A percentile compares a stretch with the other conserved stretches of the same genome.
phyloP scores from a whole-genome alignment of 2,113 vertebrate species.

The Cyprinodon variegatus region DNA sequence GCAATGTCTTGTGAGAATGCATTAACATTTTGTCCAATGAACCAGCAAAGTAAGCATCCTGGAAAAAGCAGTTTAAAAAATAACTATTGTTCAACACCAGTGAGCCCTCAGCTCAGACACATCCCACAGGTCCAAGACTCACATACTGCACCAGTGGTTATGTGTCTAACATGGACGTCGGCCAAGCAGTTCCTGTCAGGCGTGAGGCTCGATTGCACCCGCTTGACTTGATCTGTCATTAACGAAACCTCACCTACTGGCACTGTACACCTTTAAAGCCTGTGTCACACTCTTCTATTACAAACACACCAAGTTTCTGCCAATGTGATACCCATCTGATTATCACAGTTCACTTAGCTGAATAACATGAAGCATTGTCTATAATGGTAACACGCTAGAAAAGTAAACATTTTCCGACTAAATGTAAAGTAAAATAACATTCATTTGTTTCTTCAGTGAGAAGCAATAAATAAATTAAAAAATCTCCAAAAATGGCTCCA shows the following conservation, averaged over 20 bases:
- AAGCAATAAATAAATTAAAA: conserved; percentile 4
- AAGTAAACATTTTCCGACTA: neutral
- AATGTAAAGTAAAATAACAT: no score
- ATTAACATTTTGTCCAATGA: neutral
- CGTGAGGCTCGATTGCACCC: conserved; percentile 21
- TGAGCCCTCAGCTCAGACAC: conserved; percentile 4
- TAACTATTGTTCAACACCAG: conserved; percentile 1
- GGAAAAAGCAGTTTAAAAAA: neutral
- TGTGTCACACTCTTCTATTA: conserved; percentile 52
- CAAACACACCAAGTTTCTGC: conserved; percentile 40
- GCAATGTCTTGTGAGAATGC: neutral
- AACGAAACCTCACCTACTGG: conserved; percentile 53
- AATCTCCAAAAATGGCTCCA: conserved; percentile 22
- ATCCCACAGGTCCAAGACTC: neutral
- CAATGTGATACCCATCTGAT: conserved; percentile 31
- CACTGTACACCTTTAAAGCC: conserved; percentile 21
- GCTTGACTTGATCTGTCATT: conserved; percentile 54
- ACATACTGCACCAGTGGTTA: conserved; percentile 8
- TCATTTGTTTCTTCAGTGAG: neutral
- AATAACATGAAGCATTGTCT: neutral
- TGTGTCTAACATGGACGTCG: conserved; percentile 21
- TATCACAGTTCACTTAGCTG: conserved; percentile 30
- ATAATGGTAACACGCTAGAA: neutral
- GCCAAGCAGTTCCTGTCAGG: conserved; percentile 38
- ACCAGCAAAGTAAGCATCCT: conserved; percentile 5